Conservation (phyloP, 2,113 vertebrate species). For the Scomber colias region DNA sequence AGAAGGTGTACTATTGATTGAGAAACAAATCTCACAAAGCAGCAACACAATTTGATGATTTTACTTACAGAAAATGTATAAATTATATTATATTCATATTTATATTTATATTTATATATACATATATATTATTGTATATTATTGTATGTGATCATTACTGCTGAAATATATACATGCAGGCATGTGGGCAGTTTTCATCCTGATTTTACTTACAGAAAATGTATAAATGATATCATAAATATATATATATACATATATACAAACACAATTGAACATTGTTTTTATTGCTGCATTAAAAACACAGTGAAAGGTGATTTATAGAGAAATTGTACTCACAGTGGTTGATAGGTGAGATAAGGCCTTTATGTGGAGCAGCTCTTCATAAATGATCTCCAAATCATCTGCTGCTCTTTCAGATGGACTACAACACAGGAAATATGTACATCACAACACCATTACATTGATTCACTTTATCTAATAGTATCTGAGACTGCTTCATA, state of each 20-base stretch:
- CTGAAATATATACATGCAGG: not conserved
- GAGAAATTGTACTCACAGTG: slow-evolving; percentile 86
- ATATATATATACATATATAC: no score
- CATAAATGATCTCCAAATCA: slow-evolving; percentile 97
- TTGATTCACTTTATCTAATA: not conserved
- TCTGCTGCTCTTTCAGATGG: slow-evolving; percentile 94
- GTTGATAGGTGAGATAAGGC: slow-evolving; percentile 98
- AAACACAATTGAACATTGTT: not conserved
- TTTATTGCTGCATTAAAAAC: not conserved
- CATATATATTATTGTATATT: no score
- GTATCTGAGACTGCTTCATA: not conserved
- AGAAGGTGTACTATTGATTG: not conserved
- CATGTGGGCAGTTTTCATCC: not conserved
- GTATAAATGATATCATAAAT: no score
- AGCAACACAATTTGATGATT: not conserved
- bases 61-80: not conserved
- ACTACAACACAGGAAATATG: slow-evolving; percentile 77
- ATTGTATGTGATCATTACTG: not conserved
- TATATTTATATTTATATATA: no score
- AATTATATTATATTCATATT: no score
- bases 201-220: no score
- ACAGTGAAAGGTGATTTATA: not conserved
- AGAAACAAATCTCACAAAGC: no score
- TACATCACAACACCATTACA: not conserved
- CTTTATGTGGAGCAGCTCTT: slow-evolving; percentile 98